Percentiles rank a stretch among this genome's conserved stretches.
These are phyloP conservation scores for Kryphioiulus occultus DNA, from an alignment of 2,888 invertebrate species.

Conservation along the genomic window DNA sequence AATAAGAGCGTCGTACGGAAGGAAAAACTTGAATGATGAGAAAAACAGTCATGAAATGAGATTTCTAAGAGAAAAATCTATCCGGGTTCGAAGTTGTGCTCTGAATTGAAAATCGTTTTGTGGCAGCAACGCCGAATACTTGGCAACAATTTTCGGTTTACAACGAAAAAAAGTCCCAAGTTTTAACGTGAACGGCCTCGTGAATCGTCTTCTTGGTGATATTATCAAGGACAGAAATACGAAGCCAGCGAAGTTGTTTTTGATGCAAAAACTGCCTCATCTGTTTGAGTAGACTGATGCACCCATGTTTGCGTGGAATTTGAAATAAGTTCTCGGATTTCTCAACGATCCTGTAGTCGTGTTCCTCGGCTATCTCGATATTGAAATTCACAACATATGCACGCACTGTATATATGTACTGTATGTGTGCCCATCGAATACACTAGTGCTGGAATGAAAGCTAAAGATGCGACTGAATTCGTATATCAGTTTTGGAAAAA, in stretches of 20 bases:
- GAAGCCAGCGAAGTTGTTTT: neutral
- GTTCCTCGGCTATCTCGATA: neutral
- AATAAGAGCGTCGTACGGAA: neutral
- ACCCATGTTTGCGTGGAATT: neutral
- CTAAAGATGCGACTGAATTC: neutral
- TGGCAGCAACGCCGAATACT: neutral
- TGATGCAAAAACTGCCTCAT: neutral
- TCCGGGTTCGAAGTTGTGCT: neutral
- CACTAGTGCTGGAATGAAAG: neutral
- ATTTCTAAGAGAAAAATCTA: constrained; percentile 16
- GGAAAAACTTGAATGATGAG: constrained; percentile 10
- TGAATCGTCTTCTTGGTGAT: neutral
- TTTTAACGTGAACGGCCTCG: neutral
- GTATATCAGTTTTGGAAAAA: neutral
- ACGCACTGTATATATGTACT: neutral
- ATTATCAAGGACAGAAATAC: neutral
- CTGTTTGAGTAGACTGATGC: neutral
- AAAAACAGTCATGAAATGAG: constrained; percentile 35
- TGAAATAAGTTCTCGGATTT: constrained; percentile 1
- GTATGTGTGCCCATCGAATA: neutral
- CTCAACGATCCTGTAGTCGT: neutral
- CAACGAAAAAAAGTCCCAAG: neutral
- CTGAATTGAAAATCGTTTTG: constrained; percentile 20
- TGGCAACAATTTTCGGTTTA: neutral
- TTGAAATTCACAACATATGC: neutral